Evolutionary conservation across 1,140 invertebrate species (phyloP).

Genomic region (Ridgeia piscesae): DNA sequence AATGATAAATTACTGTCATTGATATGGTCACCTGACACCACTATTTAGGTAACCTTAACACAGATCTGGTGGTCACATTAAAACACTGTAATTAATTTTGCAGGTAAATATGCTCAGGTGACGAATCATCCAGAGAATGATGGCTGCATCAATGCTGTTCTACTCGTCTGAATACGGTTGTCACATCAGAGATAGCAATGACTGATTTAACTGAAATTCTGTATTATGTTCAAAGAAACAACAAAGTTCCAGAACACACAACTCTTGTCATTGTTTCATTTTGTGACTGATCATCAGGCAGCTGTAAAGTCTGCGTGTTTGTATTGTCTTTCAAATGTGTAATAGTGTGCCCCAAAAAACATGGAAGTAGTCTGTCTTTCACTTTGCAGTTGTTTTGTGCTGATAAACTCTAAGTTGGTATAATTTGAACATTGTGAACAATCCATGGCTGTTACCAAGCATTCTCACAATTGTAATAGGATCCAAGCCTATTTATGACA

Average conservation of each 20-base stretch:
- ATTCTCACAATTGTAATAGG: too few relatives aligned
- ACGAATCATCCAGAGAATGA: constrained; percentile 99
- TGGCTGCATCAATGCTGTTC: constrained; percentile 98
- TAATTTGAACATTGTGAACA: too few relatives aligned
- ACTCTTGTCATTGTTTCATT: neutral
- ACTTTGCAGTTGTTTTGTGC: too few relatives aligned
- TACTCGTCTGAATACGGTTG: constrained; percentile 77
- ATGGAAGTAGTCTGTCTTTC: too few relatives aligned
- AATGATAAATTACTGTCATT: too few relatives aligned
- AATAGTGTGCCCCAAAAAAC: neutral
- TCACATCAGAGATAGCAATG: neutral
- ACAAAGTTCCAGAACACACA: neutral
- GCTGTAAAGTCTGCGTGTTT: neutral
- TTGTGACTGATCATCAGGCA: neutral
- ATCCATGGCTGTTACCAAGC: too few relatives aligned
- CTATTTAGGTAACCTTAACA: too few relatives aligned
- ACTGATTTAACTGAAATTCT: neutral
- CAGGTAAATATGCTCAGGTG: constrained; percentile 95
- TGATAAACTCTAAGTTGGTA: too few relatives aligned
- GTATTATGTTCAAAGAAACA: neutral
- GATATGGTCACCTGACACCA: too few relatives aligned
- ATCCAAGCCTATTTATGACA: neutral
- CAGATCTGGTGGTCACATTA: neutral
- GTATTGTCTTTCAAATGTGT: neutral
- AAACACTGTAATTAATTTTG: constrained; percentile 29